Base-by-base conservation (phyloP, 2,113 vertebrate genomes). In the Trematomus loennbergii region DNA sequence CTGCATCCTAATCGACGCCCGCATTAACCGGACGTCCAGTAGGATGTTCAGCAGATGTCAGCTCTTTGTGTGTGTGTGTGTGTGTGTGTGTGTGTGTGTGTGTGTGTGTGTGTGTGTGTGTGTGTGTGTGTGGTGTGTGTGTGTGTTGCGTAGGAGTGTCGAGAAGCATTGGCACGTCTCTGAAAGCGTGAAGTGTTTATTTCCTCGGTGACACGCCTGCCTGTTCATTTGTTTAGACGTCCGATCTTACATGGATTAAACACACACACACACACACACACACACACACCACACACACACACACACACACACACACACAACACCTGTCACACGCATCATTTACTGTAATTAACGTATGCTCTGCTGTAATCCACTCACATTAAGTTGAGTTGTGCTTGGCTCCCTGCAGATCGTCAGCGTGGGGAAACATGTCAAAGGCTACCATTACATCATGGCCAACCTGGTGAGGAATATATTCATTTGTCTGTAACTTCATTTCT, bases 401-500 rank as follows among this genome's bases (percentile, higher is more conserved):
- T 77, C 91, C 79, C 81, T 83, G 57, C 93, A 99, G 98, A 97
- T 99, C 84, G 97, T 99, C 88, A 99, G 98, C 46, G 97, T 99
- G 53, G 98, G 98, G 81, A 99, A n/a, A 83, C 97, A 99, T 71
- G 97, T 99, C 83, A 99, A 98, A 96, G 97, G 97, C 82, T 99
- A 99, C 92, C 98, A 99, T 94, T 99, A 99, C 94, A 98, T 99
- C 95, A 97, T 99, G 95, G 98, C 98, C 91, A 99, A 99, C 91
- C 95, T 99, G 97, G 98, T 99, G 82, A 95, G 95, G 72, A 75
- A 46, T 2, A 3, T 0, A 29, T 18, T 40, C 55, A 16, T 61
- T 50, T 59, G 8, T 33, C 15, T 54, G 13, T 33, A 40, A 40
- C 36, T 40, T 40, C 8, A 8, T 40, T 40, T 68, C 15, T 67